Percentiles rank a stretch among this genome's conserved stretches.
Evolutionary conservation across 53 echinoderm and acorn worm genomes (phyloP).

Genomic region (Hippasteria phrygiana): DNA sequence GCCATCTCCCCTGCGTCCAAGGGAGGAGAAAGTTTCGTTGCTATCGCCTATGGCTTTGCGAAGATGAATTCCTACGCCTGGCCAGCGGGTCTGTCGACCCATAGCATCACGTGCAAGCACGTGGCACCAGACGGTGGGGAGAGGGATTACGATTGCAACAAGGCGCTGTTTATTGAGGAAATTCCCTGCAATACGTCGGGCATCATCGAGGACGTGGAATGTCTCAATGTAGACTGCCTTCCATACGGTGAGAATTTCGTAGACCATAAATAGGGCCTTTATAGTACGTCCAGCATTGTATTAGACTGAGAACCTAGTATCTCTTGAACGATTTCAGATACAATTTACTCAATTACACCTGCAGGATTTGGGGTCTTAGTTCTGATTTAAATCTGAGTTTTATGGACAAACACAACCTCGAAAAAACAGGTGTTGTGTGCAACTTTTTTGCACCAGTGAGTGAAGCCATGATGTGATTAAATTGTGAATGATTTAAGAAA

Average conservation of each 20-base stretch:
- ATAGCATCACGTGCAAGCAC: constrained; percentile 46
- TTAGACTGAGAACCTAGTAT: too few relatives aligned
- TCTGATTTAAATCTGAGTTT: too few relatives aligned
- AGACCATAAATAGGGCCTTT: too few relatives aligned
- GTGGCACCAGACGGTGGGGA: constrained; percentile 2
- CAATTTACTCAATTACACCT: too few relatives aligned
- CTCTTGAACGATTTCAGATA: too few relatives aligned
- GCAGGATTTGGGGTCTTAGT: too few relatives aligned
- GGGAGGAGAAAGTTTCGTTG: constrained; percentile 52
- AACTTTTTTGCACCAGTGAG: too few relatives aligned
- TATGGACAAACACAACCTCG: too few relatives aligned
- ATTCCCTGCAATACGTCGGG: constrained; percentile 29
- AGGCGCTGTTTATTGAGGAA: not conserved
- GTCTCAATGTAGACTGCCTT: constrained; percentile 61
- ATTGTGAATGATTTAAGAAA: too few relatives aligned
- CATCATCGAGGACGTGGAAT: not conserved
- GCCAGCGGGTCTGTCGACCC: constrained; percentile 66
- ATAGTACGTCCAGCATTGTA: too few relatives aligned
- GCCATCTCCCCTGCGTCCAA: constrained; percentile 17
- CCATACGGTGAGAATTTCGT: constrained; percentile 49
- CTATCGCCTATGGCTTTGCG: constrained; percentile 72
- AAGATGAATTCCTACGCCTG: constrained; percentile 68
- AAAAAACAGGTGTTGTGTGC: too few relatives aligned
- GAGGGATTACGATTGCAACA: constrained; percentile 32
- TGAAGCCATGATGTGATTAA: too few relatives aligned